These are phyloP conservation scores for Todiramphus chloris DNA, from an alignment of 2,113 vertebrate genomes.

Conservation along the genomic window DNA sequence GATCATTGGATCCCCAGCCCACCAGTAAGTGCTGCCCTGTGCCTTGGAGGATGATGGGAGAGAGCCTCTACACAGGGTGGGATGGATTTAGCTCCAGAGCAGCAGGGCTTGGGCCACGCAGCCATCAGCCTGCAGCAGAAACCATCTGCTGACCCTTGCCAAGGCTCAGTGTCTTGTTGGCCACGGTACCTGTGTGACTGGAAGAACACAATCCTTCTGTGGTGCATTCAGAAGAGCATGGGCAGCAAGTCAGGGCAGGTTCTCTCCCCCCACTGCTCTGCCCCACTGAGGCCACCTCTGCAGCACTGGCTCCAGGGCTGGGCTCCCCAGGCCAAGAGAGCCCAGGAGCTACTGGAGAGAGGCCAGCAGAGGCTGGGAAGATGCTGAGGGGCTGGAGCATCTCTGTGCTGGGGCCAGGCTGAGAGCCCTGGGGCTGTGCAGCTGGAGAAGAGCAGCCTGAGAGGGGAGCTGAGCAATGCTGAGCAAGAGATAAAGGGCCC, in stretches of 20 bases:
- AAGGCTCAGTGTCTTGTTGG: neutral
- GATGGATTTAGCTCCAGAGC: neutral
- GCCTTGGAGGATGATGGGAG: neutral
- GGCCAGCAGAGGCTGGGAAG: neutral
- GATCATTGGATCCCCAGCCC: slow-evolving; percentile 88
- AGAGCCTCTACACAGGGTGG: rapidly evolving
- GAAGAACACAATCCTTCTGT: neutral
- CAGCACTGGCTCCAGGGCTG: neutral
- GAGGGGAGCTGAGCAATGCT: too few species aligned
- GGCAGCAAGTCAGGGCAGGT: neutral
- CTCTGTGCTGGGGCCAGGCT: neutral
- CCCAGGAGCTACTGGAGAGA: neutral
- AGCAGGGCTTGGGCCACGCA: neutral
- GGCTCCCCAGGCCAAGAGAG: neutral
- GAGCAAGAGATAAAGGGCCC: too few species aligned
- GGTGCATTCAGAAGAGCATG: neutral
- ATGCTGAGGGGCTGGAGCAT: neutral
- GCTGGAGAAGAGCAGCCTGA: too few species aligned
- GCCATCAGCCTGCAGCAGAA: neutral
- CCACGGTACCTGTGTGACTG: neutral
- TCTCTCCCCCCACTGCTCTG: neutral
- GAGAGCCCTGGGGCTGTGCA: neutral
- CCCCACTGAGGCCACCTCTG: neutral
- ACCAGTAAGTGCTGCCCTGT: slow-evolving; percentile 76
- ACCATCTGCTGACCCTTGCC: neutral